Evolutionary conservation across 1,140 invertebrate species (phyloP).

Genomic region (Frieseomelitta varia): DNA sequence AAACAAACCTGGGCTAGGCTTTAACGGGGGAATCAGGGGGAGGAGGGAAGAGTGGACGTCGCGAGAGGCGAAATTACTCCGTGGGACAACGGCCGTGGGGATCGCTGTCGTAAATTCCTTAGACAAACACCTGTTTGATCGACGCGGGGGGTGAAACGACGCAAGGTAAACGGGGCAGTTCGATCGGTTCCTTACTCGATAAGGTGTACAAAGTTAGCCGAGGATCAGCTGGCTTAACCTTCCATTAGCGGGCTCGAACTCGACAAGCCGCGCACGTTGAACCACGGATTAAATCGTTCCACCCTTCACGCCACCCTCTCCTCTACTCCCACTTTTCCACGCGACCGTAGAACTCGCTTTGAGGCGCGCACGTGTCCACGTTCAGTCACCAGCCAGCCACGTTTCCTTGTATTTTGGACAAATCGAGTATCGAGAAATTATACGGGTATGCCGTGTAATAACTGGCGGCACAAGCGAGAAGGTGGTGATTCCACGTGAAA

Average conservation of each 20-base stretch:
- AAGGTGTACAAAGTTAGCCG: constrained; percentile 73
- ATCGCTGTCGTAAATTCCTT: constrained; percentile 54
- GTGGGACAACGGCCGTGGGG: not conserved
- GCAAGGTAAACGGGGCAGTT: constrained; percentile 70
- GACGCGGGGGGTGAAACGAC: constrained; percentile 28
- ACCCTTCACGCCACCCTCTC: constrained; percentile 21
- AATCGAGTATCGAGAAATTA: no score
- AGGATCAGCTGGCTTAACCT: constrained; percentile 79
- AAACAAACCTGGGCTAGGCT: not conserved
- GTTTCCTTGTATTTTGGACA: no score
- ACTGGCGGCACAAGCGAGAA: no score
- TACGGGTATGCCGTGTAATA: no score
- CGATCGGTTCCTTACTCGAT: constrained; percentile 73
- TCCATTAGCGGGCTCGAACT: constrained; percentile 77
- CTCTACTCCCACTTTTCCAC: not conserved
- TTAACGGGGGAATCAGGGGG: not conserved
- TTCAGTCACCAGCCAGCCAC: not conserved
- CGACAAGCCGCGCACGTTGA: constrained; percentile 56
- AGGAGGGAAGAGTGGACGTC: not conserved
- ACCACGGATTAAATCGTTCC: constrained; percentile 62
- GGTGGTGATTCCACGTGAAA: no score
- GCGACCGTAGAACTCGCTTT: not conserved
- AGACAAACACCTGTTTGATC: constrained; percentile 69
- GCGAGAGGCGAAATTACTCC: constrained; percentile 14
- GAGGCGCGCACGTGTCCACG: constrained; percentile 31